These are phyloP conservation scores for Babylonia areolata DNA, from an alignment of 1,140 invertebrate genomes.

Conservation along the genomic window DNA sequence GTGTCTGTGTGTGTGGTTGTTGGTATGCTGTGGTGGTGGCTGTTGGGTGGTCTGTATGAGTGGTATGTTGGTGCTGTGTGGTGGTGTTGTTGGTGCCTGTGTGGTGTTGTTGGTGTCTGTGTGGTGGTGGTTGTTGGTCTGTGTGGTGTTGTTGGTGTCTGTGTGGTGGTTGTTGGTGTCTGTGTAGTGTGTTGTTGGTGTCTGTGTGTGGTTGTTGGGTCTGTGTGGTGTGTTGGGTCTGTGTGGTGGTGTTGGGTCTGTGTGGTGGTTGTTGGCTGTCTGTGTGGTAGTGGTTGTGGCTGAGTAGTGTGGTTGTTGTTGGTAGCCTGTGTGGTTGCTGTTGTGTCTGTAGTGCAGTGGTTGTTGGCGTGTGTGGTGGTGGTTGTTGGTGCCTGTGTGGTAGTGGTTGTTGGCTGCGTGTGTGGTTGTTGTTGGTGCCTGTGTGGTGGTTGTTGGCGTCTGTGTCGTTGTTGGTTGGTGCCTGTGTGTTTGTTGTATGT, in stretches of 20 bases:
- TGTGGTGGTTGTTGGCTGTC: neutral
- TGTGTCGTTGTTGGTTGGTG: slow-evolving; percentile 18
- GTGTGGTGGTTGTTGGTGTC: neutral
- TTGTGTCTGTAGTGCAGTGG: neutral
- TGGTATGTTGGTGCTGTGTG: slow-evolving; percentile 9
- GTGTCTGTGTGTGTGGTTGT: neutral
- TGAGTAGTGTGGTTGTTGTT: neutral
- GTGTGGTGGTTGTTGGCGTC: slow-evolving; percentile 14
- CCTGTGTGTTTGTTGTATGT: slow-evolving; percentile 1
- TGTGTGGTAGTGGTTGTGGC: neutral
- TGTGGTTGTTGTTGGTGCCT: neutral
- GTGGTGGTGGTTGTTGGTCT: slow-evolving; percentile 7
- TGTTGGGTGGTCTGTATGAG: neutral
- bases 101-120: slow-evolving; percentile 16
- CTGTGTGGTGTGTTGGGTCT: neutral
- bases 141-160: neutral
- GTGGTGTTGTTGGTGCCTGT: slow-evolving; percentile 14
- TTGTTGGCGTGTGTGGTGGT: slow-evolving; percentile 6
- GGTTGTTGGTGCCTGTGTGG: neutral
- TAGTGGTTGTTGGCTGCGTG: neutral
- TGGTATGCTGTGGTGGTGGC: neutral
- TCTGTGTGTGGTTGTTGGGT: slow-evolving; percentile 15
- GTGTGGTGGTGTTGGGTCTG: neutral
- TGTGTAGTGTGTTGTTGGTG: neutral
- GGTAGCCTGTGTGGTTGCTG: neutral